A percentile compares a stretch with the other conserved stretches of the same genome.
These are phyloP conservation scores for Pherbina coryleti DNA, from an alignment of 2,888 invertebrate species.

Conservation along the genomic window DNA sequence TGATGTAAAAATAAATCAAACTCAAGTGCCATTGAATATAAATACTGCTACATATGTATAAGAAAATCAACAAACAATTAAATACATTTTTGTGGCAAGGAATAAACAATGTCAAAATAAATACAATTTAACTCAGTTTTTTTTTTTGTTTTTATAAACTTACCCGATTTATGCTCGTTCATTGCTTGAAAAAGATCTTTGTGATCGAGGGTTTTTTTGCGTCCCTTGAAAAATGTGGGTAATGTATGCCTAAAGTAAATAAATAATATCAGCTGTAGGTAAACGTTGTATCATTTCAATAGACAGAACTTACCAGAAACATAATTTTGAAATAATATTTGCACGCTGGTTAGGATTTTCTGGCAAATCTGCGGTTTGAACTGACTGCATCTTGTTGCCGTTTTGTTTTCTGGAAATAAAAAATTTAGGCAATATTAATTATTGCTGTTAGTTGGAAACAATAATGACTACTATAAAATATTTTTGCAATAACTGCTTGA, in stretches of 20 bases:
- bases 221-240: slow-evolving; percentile 82
- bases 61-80: not conserved
- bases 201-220: slow-evolving; percentile 78
- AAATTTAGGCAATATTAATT: too few relatives aligned
- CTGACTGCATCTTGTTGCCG: slow-evolving; percentile 63
- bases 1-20: too few relatives aligned
- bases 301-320: slow-evolving; percentile 71
- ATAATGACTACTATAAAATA: too few relatives aligned
- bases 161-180: slow-evolving; percentile 76
- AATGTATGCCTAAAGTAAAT: slow-evolving; percentile 78
- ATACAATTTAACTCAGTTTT: not conserved
- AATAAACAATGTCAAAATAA: not conserved
- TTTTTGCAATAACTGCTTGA: too few relatives aligned
- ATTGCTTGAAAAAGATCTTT: slow-evolving; percentile 82
- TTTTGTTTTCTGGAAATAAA: not conserved
- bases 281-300: not conserved
- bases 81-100: not conserved
- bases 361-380: slow-evolving; percentile 68
- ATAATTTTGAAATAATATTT: slow-evolving; percentile 74
- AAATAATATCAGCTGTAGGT: not conserved
- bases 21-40: too few relatives aligned
- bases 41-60: too few relatives aligned
- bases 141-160: slow-evolving; percentile 42
- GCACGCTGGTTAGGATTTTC: slow-evolving; percentile 74
- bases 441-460: too few relatives aligned